phyloP scores from a whole-genome alignment of 2,113 vertebrate species.

The Notothenia coriiceps region DNA sequence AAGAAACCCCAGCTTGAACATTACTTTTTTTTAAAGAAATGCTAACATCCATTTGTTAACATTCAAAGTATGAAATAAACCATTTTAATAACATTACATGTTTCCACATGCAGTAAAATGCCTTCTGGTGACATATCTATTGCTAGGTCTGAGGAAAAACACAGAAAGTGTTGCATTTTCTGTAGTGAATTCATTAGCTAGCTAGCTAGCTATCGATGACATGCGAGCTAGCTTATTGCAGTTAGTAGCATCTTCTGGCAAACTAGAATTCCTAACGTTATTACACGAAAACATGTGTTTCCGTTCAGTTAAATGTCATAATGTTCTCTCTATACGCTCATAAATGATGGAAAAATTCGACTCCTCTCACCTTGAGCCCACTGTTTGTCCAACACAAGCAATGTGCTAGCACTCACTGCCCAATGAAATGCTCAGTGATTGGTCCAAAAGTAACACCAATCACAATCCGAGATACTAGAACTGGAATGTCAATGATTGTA shows the following conservation, averaged over 20 bases:
- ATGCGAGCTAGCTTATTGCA: background rate
- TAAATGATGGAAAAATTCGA: background rate
- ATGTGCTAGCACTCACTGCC: background rate
- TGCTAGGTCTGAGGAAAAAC: background rate
- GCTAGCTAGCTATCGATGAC: conserved; percentile 16
- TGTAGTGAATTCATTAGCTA: background rate
- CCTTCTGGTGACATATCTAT: background rate
- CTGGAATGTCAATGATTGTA: background rate
- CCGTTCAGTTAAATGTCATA: background rate
- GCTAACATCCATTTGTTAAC: background rate
- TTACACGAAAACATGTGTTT: background rate
- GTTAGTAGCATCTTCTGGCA: background rate
- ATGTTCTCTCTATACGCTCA: background rate
- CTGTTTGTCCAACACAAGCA: background rate
- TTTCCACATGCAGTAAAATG: background rate
- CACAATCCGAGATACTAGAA: conserved; percentile 25
- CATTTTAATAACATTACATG: background rate
- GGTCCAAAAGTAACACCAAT: conserved; percentile 67
- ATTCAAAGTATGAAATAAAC: too few relatives aligned
- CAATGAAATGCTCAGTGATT: conserved; percentile 56
- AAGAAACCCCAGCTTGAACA: background rate
- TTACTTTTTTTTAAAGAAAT: background rate
- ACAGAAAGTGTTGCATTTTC: background rate
- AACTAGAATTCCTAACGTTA: background rate
- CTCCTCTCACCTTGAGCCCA: conserved; percentile 79